Evolutionary conservation across 1,140 invertebrate species (phyloP).

Genomic region (Heliconius eleuchia): DNA sequence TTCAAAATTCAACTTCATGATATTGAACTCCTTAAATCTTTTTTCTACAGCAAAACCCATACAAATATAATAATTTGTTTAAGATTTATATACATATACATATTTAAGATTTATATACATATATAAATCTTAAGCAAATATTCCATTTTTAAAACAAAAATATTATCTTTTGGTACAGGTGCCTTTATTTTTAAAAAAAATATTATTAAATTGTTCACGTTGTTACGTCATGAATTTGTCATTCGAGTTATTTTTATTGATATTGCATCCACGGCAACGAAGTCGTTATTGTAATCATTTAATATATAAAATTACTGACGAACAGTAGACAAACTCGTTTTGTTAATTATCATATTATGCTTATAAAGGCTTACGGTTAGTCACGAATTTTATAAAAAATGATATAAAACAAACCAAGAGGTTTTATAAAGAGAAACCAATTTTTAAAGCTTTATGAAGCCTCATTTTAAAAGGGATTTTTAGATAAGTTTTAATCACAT

Average conservation of each 20-base stretch:
- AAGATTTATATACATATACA: too few species aligned
- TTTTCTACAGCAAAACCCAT: background rate
- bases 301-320: conserved; percentile 12
- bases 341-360: conserved; percentile 32
- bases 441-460: background rate
- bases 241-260: conserved; percentile 25
- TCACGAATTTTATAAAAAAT: conserved; percentile 24
- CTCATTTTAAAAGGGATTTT: background rate
- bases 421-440: conserved; percentile 5
- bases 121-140: background rate
- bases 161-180: too few species aligned
- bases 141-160: background rate
- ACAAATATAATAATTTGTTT: too few species aligned
- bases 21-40: background rate
- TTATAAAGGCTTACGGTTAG: conserved; percentile 32
- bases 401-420: conserved; percentile 18
- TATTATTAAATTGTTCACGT: background rate
- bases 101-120: too few species aligned
- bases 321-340: conserved; percentile 34
- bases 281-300: conserved; percentile 12
- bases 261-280: conserved; percentile 11
- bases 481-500: background rate
- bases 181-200: background rate
- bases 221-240: background rate
- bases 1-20: background rate